Evolutionary conservation across 2,113 vertebrate genomes (phyloP), one percentile per base, ranked within the genome.

Genomic region (Lepus europaeus): DNA sequence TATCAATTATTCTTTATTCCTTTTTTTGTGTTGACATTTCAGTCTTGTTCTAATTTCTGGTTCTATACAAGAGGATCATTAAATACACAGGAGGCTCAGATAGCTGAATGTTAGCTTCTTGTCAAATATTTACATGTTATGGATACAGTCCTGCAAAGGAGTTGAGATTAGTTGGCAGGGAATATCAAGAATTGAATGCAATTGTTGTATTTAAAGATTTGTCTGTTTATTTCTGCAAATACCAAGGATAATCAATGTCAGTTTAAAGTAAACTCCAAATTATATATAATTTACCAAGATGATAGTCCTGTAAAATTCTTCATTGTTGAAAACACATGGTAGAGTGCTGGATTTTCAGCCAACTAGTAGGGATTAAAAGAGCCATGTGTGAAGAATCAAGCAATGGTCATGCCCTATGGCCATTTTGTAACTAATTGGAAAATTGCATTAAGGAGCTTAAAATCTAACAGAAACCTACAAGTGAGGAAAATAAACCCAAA

Each of bases 171-270:
- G 94, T 97, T 98, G 98, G 98, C 98, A 98, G 98, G 97, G 97
- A 97, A 97, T 97, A 98, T 98, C 98, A 98, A 98, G 97, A 98
- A 97, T 98, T 97, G 98, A 98, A 98, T 96, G 96, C 90, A 98
- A 98, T 96, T 99, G 98, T 99, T 99, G 95, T 98, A 96, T 98
- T 99, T 96, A 96, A 98, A 97, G 97, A 95, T 97, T 98, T 98
- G 98, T 98, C 97, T 99, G 98, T 98, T 99, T 99, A 98, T 98
- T 98, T 98, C 98, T 98, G 95, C 95, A 98, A 99, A 98, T 97
- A 97, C 14, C 78, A 74, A 97, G 97, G 93, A 98, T 98, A 99
- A 99, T 98, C 98, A 98, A 96, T 98, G 98, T 98, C 98, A 99
- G 90, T 87, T 97, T 97, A 98, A 98, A 98, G 98, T 99, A 98